A percentile compares a stretch with the other conserved stretches of the same genome.
Conservation (phyloP, 2,797 vertebrate genomes). For the Tapera naevia region DNA sequence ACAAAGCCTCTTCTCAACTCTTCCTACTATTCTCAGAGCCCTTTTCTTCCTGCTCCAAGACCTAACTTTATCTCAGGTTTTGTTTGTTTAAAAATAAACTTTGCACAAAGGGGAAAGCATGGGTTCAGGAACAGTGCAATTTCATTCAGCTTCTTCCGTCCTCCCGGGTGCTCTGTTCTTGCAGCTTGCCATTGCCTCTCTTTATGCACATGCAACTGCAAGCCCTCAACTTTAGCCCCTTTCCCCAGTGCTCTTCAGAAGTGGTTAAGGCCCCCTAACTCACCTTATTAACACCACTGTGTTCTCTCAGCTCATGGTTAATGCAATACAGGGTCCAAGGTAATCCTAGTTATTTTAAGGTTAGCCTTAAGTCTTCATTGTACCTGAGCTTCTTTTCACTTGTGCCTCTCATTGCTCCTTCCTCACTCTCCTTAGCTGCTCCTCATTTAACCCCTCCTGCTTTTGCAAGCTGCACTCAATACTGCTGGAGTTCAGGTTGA, state of each 20-base stretch:
- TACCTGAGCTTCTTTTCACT: neutral
- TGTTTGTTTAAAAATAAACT: constrained; percentile 31
- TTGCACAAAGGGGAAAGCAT: neutral
- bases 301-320: neutral
- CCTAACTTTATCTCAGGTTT: neutral
- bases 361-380: neutral
- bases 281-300: neutral
- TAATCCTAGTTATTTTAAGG: neutral
- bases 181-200: neutral
- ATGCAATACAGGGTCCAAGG: neutral
- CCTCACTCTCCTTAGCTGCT: neutral
- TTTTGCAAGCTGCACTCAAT: neutral
- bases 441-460: neutral
- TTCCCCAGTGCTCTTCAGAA: neutral
- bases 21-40: neutral
- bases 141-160: neutral
- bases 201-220: neutral
- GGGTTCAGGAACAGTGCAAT: neutral
- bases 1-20: neutral
- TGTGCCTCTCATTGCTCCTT: neutral
- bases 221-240: neutral
- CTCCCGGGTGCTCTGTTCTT: neutral
- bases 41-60: neutral
- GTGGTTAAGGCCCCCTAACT: neutral
- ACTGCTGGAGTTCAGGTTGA: neutral